These are phyloP conservation scores for Circaetus gallicus DNA, from an alignment of 2,113 vertebrate species.

Conservation along the genomic window DNA sequence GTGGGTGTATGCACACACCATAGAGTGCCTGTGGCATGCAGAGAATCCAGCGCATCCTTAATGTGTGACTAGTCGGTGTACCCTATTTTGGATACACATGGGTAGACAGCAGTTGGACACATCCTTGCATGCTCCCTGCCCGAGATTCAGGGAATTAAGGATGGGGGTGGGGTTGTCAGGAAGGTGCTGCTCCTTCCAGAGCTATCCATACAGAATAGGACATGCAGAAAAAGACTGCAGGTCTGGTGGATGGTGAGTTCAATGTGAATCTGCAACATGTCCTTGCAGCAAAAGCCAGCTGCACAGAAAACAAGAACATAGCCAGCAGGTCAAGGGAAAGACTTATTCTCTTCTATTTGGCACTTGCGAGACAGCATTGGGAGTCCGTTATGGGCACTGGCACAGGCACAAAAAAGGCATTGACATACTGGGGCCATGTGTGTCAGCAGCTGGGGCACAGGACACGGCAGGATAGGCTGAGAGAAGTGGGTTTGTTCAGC, in stretches of 20 bases:
- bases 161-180: background rate
- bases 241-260: background rate
- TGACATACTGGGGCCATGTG: background rate
- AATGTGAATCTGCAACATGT: background rate
- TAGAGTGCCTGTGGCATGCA: background rate
- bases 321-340: background rate
- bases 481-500: background rate
- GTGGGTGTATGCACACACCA: too few species aligned
- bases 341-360: background rate
- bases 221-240: background rate
- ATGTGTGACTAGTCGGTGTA: background rate
- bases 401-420: background rate
- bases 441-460: rapidly evolving
- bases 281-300: background rate
- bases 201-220: background rate
- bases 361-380: background rate
- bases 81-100: background rate
- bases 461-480: background rate
- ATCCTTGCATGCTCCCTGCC: background rate
- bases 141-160: background rate
- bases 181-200: background rate
- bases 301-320: background rate
- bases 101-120: background rate
- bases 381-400: background rate
- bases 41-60: background rate